A percentile compares a stretch with the other conserved stretches of the same genome.
Evolutionary conservation across 2,113 vertebrate species (phyloP).

Genomic region (Tricholaema leucomelas): DNA sequence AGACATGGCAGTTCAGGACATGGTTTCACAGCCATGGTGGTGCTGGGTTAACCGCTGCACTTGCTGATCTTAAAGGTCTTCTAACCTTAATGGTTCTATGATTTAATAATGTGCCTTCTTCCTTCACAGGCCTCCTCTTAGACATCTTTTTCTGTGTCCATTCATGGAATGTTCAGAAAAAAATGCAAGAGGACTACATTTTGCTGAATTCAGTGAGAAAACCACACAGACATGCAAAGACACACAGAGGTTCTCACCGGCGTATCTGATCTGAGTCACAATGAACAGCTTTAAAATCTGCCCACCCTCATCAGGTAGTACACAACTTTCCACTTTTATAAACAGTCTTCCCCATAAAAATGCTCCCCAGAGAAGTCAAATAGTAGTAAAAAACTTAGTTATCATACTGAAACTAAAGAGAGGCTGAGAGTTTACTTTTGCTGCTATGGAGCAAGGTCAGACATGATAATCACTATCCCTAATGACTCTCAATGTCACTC

Average conservation of each 20-base stretch:
- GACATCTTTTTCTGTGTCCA: not conserved
- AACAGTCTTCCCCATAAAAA: not conserved
- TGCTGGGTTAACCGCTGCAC: no score
- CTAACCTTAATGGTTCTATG: no score
- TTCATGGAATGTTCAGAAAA: not conserved
- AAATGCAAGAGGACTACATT: not conserved
- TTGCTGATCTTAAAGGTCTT: no score
- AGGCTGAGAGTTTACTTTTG: not conserved
- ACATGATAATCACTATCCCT: not conserved
- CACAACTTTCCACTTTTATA: not conserved
- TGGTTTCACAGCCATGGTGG: no score
- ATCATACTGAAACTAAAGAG: not conserved
- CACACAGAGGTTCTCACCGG: not conserved
- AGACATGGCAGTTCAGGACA: no score
- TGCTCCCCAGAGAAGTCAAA: not conserved
- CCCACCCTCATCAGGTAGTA: not conserved
- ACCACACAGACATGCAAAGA: not conserved
- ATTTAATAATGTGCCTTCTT: not conserved
- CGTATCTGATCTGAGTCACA: fast-evolving
- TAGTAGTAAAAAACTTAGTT: not conserved
- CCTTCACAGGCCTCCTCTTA: not conserved
- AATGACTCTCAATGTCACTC: not conserved
- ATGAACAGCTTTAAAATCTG: not conserved
- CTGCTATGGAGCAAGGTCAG: not conserved
- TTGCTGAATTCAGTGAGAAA: not conserved